Percentiles rank a stretch among this genome's conserved stretches.
Conservation (phyloP, 2,113 vertebrate species). For the Pagrus major region DNA sequence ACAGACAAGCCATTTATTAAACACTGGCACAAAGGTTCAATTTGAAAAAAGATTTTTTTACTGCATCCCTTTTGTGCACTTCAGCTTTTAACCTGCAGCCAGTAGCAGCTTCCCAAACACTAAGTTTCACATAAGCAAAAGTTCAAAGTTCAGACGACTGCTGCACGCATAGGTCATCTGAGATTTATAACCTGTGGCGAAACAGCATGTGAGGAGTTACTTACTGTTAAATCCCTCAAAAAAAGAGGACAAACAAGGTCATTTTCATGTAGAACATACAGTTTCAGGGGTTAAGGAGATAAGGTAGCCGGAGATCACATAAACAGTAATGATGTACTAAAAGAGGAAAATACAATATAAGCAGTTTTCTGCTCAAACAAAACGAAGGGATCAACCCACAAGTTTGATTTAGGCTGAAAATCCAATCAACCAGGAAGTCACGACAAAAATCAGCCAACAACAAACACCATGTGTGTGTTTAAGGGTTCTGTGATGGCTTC, state of each 20-base stretch:
- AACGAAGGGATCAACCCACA: neutral
- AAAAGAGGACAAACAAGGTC: neutral
- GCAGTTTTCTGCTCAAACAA: neutral
- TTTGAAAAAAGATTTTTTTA: neutral
- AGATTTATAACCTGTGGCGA: neutral
- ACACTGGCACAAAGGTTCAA: neutral
- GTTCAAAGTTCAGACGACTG: constrained; percentile 36
- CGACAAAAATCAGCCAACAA: too few species aligned
- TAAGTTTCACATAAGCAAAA: neutral
- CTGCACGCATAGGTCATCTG: neutral
- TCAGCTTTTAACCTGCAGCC: neutral
- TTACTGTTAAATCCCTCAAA: neutral
- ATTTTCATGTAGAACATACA: neutral
- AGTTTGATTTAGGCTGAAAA: neutral
- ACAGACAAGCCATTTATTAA: neutral
- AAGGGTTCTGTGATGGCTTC: neutral
- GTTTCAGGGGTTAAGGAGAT: neutral
- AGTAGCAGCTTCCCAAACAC: neutral
- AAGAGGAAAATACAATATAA: neutral
- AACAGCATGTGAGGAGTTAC: constrained; percentile 8
- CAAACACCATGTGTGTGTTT: too few species aligned
- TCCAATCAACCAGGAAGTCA: neutral
- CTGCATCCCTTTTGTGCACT: neutral
- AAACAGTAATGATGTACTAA: neutral
- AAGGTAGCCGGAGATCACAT: neutral